Percentiles rank a stretch among this genome's conserved stretches.
phyloP scores from a whole-genome alignment of 2,888 invertebrate genomes.

The Xestia rhomboidea region DNA sequence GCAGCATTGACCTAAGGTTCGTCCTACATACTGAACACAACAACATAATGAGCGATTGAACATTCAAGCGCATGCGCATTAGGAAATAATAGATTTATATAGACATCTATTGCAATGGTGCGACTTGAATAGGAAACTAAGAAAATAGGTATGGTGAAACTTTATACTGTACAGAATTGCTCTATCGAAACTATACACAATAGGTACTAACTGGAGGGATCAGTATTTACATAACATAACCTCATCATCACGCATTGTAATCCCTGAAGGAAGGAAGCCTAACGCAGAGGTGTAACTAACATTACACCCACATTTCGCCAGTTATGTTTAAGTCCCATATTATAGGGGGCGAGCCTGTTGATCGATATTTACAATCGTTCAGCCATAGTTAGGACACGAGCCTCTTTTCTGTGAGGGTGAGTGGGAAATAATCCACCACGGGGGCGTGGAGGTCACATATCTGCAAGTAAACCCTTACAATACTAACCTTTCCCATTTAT shows the following conservation, averaged over 20 bases:
- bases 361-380: not conserved
- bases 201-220: not conserved
- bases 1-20: conserved; percentile 55
- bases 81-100: conserved; percentile 36
- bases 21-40: conserved; percentile 45
- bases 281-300: too few species aligned
- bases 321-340: not conserved
- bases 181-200: not conserved
- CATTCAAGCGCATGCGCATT: conserved; percentile 47
- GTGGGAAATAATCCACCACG: not conserved
- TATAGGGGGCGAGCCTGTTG: not conserved
- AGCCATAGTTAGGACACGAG: not conserved
- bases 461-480: not conserved
- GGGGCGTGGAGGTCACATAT: not conserved
- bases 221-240: not conserved
- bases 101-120: conserved; percentile 26
- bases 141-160: conserved; percentile 5
- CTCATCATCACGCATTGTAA: too few species aligned
- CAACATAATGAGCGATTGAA: conserved; percentile 33
- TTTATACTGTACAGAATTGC: not conserved
- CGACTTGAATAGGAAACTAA: conserved; percentile 3
- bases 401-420: not conserved
- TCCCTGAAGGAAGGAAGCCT: too few species aligned
- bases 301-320: not conserved
- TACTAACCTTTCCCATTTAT: not conserved